Conservation (phyloP, 2,113 vertebrate species). For the Podarcis muralis region DNA sequence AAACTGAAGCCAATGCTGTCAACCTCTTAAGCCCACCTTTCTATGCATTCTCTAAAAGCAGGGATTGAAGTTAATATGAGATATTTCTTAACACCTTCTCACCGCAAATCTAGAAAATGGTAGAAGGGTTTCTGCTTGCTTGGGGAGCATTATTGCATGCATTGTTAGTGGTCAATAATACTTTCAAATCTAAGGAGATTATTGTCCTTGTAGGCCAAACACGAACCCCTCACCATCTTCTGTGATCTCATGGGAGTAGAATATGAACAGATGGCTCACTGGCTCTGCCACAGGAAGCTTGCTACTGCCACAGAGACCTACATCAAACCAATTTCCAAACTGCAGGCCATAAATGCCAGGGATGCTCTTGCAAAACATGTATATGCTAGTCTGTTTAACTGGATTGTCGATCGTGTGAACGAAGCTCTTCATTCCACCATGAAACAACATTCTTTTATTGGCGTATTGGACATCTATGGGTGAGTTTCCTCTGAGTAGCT, state of each 20-base stretch:
- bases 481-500: conserved; percentile 63
- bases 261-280: conserved; percentile 96
- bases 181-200: background rate
- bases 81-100: background rate
- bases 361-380: conserved; percentile 97
- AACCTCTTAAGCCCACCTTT: background rate
- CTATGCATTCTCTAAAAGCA: background rate
- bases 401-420: conserved; percentile 97
- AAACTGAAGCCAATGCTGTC: background rate
- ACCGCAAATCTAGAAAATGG: background rate
- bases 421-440: conserved; percentile 88
- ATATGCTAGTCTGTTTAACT: conserved; percentile 97
- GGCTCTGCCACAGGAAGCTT: conserved; percentile 97
- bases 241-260: conserved; percentile 94
- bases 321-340: conserved; percentile 91
- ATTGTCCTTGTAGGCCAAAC: conserved; percentile 83
- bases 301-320: conserved; percentile 94
- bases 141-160: background rate
- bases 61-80: background rate
- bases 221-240: conserved; percentile 88
- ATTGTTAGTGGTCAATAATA: accelerated
- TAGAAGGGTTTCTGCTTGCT: background rate
- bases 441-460: conserved; percentile 97
- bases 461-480: conserved; percentile 98
- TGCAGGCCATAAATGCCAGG: conserved; percentile 93